Percentiles rank a stretch among this genome's conserved stretches.
Conservation (phyloP, 2,888 invertebrate species). For the Melinopterus prodromus region DNA sequence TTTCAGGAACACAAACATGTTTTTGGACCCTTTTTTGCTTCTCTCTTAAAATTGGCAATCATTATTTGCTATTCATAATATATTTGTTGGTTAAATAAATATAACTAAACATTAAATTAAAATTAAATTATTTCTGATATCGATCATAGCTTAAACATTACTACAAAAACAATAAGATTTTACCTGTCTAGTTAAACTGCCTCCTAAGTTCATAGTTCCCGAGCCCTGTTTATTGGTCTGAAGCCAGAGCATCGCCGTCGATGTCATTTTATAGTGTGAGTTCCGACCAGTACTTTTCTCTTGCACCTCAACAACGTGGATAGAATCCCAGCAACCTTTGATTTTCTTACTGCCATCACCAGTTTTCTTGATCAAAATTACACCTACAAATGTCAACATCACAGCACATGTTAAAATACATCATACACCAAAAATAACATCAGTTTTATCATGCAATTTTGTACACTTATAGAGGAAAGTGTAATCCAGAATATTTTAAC, state of each 20-base stretch:
- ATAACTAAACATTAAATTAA: neutral
- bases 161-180: conserved; percentile 28
- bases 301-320: conserved; percentile 98
- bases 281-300: conserved; percentile 93
- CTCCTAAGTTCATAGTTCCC: conserved; percentile 99
- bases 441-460: no score
- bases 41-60: no score
- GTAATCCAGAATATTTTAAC: no score
- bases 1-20: no score
- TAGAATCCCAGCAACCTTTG: conserved; percentile 99
- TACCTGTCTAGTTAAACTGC: conserved; percentile 96
- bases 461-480: no score
- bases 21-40: no score
- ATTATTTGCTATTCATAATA: no score
- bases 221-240: conserved; percentile 97
- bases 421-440: no score
- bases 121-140: neutral
- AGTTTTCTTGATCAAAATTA: conserved; percentile 98
- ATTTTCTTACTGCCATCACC: conserved; percentile 98
- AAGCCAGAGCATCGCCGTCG: conserved; percentile 99
- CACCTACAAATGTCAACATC: conserved; percentile 68
- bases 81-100: no score
- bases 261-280: conserved; percentile 98
- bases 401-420: no score
- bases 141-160: neutral